Base-by-base conservation (phyloP, 2,113 vertebrate species). In the Psittacus erithacus region DNA sequence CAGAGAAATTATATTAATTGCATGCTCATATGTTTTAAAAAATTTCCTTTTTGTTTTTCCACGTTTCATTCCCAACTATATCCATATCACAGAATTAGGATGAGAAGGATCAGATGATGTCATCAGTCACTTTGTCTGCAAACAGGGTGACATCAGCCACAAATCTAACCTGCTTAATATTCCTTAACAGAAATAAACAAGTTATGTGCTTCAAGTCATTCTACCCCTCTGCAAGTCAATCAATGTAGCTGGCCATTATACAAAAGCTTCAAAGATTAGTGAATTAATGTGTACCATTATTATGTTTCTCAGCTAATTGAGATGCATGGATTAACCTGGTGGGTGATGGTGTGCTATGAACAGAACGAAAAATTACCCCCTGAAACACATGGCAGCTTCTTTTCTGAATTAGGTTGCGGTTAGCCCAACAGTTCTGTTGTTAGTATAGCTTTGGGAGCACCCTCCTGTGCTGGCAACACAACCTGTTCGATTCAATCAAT, bases 291-390 rank as follows among this genome's bases (percentile, higher is more conserved):
- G 16, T 46, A 27, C 9, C 29, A 11, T 31, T 53, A 41, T n/a
- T 70, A 38, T 16, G 14, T 17, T 81, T 75, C 28, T 52, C 19
- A 60, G 12, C 8, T 90, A 38, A 62, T 33, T 79, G 35, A 64
- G 33, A 60, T 23, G 6, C 20, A 24, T 10, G 4, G 5, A 7
- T 67, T 74, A 47, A 77, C 18, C 33, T 59, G 15, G 5, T 19
- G 14, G 15, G 4, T 2, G 1, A 47, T 7, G 60, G 17, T 0
- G 0, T 27, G 23, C 25, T 67, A 38, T 2, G 2, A 88, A 82
- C 2, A 67, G 28, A 86, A 81, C 35, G 0, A 60, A 82, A 69
- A 60, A 49, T 17, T 13, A 49, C 3, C 2, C 6, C 2, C 20
- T 9, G 38, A 73, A 79, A 82, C 44, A 0, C 5, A 41, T 1